Conservation (phyloP, 2,797 vertebrate genomes). For the Heterohyrax brucei region DNA sequence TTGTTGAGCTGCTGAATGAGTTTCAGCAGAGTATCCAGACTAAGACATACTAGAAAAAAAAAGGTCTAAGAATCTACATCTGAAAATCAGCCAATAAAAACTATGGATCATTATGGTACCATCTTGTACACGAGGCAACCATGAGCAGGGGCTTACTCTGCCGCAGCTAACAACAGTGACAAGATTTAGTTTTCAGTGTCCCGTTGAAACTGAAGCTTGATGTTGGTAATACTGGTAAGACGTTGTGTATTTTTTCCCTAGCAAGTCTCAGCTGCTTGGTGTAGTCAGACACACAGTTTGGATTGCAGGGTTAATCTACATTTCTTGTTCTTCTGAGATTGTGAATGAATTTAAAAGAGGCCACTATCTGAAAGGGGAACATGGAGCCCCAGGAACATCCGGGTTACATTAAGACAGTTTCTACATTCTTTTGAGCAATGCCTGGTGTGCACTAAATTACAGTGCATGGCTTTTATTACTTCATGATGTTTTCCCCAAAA, state of each 20-base stretch:
- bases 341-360: not conserved
- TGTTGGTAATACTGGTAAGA: not conserved
- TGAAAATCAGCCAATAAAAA: too few relatives aligned
- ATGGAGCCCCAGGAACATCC: not conserved
- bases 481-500: not conserved
- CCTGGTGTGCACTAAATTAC: not conserved
- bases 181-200: too few relatives aligned
- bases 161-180: too few relatives aligned
- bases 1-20: too few relatives aligned
- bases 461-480: not conserved
- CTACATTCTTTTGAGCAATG: not conserved
- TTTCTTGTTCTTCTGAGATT: not conserved
- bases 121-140: too few relatives aligned
- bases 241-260: not conserved
- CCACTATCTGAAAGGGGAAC: not conserved
- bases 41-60: too few relatives aligned
- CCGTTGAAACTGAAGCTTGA: not conserved
- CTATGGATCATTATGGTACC: too few relatives aligned
- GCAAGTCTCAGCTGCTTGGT: not conserved
- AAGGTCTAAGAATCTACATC: too few relatives aligned
- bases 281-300: not conserved
- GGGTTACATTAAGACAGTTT: not conserved
- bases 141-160: too few relatives aligned
- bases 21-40: too few relatives aligned
- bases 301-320: not conserved